Conservation (phyloP, 2,113 vertebrate genomes). For the Tringa solitaria region DNA sequence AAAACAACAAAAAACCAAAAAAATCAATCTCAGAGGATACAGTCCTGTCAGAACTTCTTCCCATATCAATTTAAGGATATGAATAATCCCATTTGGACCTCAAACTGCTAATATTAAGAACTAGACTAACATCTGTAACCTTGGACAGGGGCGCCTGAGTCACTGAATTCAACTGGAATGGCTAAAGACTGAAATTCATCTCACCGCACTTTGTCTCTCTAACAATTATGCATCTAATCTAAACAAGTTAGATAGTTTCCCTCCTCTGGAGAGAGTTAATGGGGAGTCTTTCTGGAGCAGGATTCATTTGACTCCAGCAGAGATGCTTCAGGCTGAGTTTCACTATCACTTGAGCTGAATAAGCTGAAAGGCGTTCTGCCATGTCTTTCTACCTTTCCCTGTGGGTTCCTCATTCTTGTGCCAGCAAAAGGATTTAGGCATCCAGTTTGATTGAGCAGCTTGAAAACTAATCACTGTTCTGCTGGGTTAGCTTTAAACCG, state of each 20-base stretch:
- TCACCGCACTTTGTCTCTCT: neutral
- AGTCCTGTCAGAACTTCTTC: neutral
- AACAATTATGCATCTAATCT: neutral
- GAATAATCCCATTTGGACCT: neutral
- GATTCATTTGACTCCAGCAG: neutral
- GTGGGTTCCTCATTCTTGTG: neutral
- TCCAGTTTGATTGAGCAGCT: neutral
- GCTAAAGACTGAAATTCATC: neutral
- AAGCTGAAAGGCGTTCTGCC: neutral
- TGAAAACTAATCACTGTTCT: neutral
- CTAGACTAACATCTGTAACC: neutral
- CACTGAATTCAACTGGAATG: neutral
- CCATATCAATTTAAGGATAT: neutral
- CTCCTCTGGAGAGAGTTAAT: neutral
- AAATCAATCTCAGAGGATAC: neutral
- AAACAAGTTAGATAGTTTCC: neutral
- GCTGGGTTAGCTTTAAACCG: neutral
- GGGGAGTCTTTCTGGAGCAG: neutral
- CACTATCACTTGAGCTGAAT: neutral
- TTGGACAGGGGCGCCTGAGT: rapidly evolving
- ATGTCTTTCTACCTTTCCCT: neutral
- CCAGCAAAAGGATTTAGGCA: neutral
- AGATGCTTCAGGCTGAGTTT: neutral
- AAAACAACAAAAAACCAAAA: neutral
- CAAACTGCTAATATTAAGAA: neutral